These are phyloP conservation scores for Galbula dea DNA, from an alignment of 2,113 vertebrate genomes.

Conservation along the genomic window DNA sequence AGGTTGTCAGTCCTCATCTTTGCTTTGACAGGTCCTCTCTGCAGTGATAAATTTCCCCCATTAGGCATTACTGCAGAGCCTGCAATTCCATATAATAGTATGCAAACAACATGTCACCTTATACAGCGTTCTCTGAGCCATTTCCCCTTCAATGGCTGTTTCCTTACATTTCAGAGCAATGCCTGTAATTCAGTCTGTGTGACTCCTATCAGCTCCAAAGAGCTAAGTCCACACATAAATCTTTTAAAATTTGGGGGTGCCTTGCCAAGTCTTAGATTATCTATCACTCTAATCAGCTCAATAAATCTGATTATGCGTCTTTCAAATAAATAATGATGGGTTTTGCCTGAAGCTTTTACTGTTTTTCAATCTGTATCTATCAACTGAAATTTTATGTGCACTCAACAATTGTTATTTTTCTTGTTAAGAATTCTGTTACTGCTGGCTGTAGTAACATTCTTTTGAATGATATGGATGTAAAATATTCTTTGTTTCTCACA, in stretches of 20 bases:
- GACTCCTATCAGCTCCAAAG: neutral
- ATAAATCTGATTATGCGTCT: neutral
- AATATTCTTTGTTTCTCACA: neutral
- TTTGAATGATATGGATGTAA: neutral
- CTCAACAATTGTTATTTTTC: neutral
- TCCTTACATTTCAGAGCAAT: neutral
- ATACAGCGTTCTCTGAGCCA: neutral
- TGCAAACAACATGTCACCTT: neutral
- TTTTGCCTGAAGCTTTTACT: conserved; percentile 29
- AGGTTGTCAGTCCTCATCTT: conserved; percentile 3
- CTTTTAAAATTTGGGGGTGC: conserved; percentile 9
- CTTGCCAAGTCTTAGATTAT: neutral
- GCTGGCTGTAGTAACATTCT: neutral
- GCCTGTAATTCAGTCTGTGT: neutral
- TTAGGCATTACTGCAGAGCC: conserved; percentile 41
- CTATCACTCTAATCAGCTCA: neutral
- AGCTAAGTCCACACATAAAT: neutral
- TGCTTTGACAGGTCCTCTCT: conserved; percentile 8
- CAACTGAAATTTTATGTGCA: conserved; percentile 17
- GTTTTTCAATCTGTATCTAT: conserved; percentile 15
- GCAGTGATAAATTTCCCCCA: conserved; percentile 25
- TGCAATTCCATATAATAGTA: conserved; percentile 24
- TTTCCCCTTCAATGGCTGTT: neutral
- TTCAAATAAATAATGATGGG: conserved; percentile 36
- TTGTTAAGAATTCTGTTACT: neutral